Evolutionary conservation across 2,797 vertebrate genomes (phyloP).

Genomic region (Chromobotia macracanthus): DNA sequence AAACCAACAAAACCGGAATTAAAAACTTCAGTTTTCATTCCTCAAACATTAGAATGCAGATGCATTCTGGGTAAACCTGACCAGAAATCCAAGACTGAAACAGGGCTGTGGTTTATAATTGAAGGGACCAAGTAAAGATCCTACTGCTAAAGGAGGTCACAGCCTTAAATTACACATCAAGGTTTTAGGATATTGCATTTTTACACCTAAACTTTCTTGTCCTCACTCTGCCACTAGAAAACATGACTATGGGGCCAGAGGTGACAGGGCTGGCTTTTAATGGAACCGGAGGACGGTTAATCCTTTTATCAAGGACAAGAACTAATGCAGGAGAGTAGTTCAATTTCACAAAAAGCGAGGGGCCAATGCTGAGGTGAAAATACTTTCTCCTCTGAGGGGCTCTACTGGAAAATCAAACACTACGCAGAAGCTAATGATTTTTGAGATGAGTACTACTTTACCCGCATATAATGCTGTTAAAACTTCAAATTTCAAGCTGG

Average conservation of each 20-base stretch:
- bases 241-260: slow-evolving; percentile 60
- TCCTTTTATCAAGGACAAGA: slow-evolving; percentile 51
- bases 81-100: slow-evolving; percentile 68
- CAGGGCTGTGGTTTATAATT: slow-evolving; percentile 71
- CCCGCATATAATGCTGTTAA: background rate
- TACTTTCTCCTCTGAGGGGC: slow-evolving; percentile 52
- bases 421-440: slow-evolving; percentile 31
- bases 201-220: slow-evolving; percentile 62
- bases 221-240: slow-evolving; percentile 56
- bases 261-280: slow-evolving; percentile 66
- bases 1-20: slow-evolving; percentile 47
- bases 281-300: slow-evolving; percentile 65
- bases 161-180: slow-evolving; percentile 65
- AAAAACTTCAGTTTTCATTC: slow-evolving; percentile 36
- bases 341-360: slow-evolving; percentile 62
- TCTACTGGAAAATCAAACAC: slow-evolving; percentile 27
- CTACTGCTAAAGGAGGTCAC: slow-evolving; percentile 63
- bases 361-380: slow-evolving; percentile 59
- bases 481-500: background rate
- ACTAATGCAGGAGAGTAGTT: slow-evolving; percentile 61
- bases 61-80: slow-evolving; percentile 58
- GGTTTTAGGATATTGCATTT: slow-evolving; percentile 70
- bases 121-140: slow-evolving; percentile 69
- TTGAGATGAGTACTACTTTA: background rate
- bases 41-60: slow-evolving; percentile 54